phyloP scores from a whole-genome alignment of 2,888 invertebrate genomes.

The Tenthredo livida region DNA sequence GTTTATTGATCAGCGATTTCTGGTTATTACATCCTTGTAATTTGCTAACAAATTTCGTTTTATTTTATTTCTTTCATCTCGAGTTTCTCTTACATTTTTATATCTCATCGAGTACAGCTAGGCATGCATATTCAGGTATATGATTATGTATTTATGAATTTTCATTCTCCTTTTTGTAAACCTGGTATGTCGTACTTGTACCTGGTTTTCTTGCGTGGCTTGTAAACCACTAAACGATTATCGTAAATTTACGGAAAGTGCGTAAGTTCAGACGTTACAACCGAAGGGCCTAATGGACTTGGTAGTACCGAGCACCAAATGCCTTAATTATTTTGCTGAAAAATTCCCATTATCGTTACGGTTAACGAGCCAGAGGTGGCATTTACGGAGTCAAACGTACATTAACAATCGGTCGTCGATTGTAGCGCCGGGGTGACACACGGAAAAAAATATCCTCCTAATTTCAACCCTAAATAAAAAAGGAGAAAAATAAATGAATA shows the following conservation, averaged over 20 bases:
- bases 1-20: neutral
- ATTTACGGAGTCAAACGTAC: slow-evolving; percentile 9
- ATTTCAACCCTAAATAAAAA: neutral
- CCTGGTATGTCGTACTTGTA: neutral
- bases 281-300: slow-evolving; percentile 42
- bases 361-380: slow-evolving; percentile 16
- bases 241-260: slow-evolving; percentile 37
- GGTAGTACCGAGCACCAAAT: slow-evolving; percentile 12
- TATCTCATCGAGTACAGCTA: neutral
- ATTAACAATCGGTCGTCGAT: slow-evolving; percentile 23
- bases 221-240: slow-evolving; percentile 40
- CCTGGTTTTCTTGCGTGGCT: slow-evolving; percentile 10
- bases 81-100: neutral
- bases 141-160: slow-evolving; percentile 30
- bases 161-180: neutral
- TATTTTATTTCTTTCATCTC: neutral
- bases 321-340: slow-evolving; percentile 41
- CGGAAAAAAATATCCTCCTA: neutral
- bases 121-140: neutral
- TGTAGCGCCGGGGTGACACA: neutral
- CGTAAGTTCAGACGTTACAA: slow-evolving; percentile 18
- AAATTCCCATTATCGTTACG: slow-evolving; percentile 42
- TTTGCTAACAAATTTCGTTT: neutral
- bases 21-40: neutral
- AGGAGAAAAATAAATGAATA: neutral